phyloP scores from a whole-genome alignment of 64 coral and sea anemone species.

The Dendronephthya gigantea region DNA sequence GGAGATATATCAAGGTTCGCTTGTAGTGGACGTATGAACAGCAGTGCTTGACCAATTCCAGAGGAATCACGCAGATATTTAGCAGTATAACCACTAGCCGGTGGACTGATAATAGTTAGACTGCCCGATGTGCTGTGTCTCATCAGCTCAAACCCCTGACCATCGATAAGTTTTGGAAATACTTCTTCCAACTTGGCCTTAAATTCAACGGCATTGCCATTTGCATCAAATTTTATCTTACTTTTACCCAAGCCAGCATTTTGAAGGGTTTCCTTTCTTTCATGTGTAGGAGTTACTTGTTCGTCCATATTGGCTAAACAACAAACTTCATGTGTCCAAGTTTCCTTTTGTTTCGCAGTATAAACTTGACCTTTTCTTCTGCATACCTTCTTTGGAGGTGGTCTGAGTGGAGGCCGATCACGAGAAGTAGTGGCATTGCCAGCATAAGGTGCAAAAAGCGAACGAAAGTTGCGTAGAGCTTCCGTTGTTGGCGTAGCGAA shows the following conservation, averaged over 20 bases:
- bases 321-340: conserved; percentile 5
- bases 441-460: conserved; percentile 26
- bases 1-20: neutral
- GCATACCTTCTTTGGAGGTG: conserved; percentile 1
- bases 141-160: neutral
- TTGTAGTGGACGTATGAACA: neutral
- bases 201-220: neutral
- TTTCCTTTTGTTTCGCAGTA: neutral
- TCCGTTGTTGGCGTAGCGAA: neutral
- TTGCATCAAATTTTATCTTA: neutral
- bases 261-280: neutral
- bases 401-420: neutral
- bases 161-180: neutral
- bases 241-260: neutral
- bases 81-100: neutral
- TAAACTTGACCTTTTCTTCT: neutral
- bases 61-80: neutral
- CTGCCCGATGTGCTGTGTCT: neutral
- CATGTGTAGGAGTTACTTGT: neutral
- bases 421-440: conserved; percentile 14
- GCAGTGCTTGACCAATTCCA: neutral
- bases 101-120: neutral
- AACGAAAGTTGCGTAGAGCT: conserved; percentile 28
- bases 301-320: neutral
- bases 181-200: neutral